These are phyloP conservation scores for Halesus radiatus DNA, from an alignment of 1,140 invertebrate species.

Conservation along the genomic window DNA sequence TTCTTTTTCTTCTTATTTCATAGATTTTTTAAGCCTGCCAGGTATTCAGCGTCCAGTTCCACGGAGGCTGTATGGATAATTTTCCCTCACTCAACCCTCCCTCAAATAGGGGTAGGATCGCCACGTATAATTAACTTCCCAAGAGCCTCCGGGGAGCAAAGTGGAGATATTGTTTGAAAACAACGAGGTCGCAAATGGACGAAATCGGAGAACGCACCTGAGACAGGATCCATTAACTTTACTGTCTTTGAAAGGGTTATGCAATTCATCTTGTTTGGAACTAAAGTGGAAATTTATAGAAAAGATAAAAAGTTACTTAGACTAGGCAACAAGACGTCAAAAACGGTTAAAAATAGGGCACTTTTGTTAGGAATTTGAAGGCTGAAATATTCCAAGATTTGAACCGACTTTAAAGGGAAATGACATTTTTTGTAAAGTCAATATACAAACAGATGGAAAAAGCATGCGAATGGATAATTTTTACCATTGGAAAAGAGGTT, in stretches of 20 bases:
- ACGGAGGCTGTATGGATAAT: no score
- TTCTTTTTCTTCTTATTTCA: no score
- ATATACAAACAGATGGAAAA: no score
- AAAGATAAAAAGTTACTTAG: neutral
- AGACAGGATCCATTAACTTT: slow-evolving; percentile 9
- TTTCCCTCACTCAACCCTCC: no score
- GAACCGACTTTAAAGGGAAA: no score
- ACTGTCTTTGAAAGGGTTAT: slow-evolving; percentile 15
- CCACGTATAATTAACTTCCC: slow-evolving; percentile 26
- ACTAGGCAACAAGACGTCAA: neutral
- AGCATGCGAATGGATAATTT: no score
- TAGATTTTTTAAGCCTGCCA: no score
- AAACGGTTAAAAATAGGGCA: neutral
- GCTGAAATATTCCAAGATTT: no score
- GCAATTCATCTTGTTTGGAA: slow-evolving; percentile 34
- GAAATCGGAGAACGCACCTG: slow-evolving; percentile 35
- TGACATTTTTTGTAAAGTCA: no score
- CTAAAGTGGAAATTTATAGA: neutral
- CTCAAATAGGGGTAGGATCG: neutral
- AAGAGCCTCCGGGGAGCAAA: neutral
- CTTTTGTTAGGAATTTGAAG: neutral
- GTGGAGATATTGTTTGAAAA: slow-evolving; percentile 7
- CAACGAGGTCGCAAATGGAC: slow-evolving; percentile 5
- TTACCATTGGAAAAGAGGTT: no score
- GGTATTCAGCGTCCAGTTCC: no score